Evolutionary conservation across 2,888 invertebrate genomes (phyloP), one percentile per base, ranked within the genome.

Genomic region (Bombylius discolor): DNA sequence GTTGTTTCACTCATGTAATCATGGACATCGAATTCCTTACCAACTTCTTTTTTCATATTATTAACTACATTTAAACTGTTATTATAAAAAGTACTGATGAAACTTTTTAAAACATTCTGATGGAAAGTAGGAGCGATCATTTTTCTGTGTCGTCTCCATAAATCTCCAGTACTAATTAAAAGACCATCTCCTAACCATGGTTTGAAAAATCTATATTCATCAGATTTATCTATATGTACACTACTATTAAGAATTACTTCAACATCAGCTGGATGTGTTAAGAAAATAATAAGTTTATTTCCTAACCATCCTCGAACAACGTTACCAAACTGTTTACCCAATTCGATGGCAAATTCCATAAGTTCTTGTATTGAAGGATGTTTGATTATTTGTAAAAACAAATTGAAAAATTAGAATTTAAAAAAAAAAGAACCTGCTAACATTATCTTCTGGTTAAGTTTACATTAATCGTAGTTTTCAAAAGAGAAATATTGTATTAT

Each of bases 101-200:
- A 89, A 1, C 86, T 85, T 73, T 89, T 89, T 46, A 89, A 72
- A 3, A 89, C 85, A 68, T 89, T 89, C 67, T 88, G 80, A 66
- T 89, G 89, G 78, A 89, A 89, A 47, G 89, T 87, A 12, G 89
- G 89, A 0, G 89, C 89, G 60, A 89, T 89, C 69, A 89, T 79
- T 76, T 89, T 89, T 39, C 89, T 79, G 68, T 89, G 89, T 1
- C 84, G 81, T 46, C 84, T 80, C 89, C 89, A 89, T 77, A 85
- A 87, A 55, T 82, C 81, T 45, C 87, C 87, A 59, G 83, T 81
- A 58, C 87, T 87, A 56, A 88, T 87, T 12, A 88, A 80, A 9
- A 88, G 76, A 57, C 88, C 88, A 66, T 87, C 81, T 23, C 88
- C 88, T 52, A 89, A 80, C 88, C 88, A 89, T 0, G 87, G 87